Percentiles rank a stretch among this genome's conserved stretches.
These are phyloP conservation scores for Butorides virescens DNA, from an alignment of 2,113 vertebrate genomes.

Conservation along the genomic window DNA sequence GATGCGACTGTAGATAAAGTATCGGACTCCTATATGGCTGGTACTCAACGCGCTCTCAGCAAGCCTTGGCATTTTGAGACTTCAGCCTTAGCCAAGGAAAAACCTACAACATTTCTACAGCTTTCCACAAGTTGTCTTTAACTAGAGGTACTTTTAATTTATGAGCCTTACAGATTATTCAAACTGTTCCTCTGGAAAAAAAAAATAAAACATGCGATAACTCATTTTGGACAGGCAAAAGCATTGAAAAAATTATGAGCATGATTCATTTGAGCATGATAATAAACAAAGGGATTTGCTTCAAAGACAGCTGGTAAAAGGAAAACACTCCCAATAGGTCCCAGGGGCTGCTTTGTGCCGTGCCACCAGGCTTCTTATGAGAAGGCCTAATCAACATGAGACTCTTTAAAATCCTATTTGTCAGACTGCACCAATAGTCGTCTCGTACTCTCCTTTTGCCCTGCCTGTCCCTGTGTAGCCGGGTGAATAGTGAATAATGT, in stretches of 20 bases:
- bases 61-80: background rate
- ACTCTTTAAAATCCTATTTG: background rate
- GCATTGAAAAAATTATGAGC: background rate
- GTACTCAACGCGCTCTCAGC: background rate
- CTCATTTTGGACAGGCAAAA: background rate
- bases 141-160: background rate
- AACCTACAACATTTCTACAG: background rate
- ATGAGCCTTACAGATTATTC: background rate
- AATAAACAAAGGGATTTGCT: background rate
- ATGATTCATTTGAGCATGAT: background rate
- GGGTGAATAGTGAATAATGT: background rate
- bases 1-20: background rate
- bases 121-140: background rate
- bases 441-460: background rate
- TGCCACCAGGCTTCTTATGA: background rate
- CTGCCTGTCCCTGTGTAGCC: background rate
- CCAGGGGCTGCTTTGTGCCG: background rate
- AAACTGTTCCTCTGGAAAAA: background rate
- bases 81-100: background rate
- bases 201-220: background rate
- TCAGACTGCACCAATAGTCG: background rate
- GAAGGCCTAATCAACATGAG: background rate
- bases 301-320: background rate
- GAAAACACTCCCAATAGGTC: background rate
- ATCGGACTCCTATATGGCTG: background rate